phyloP scores from a whole-genome alignment of 2,888 invertebrate species.

The Andricus curvator region DNA sequence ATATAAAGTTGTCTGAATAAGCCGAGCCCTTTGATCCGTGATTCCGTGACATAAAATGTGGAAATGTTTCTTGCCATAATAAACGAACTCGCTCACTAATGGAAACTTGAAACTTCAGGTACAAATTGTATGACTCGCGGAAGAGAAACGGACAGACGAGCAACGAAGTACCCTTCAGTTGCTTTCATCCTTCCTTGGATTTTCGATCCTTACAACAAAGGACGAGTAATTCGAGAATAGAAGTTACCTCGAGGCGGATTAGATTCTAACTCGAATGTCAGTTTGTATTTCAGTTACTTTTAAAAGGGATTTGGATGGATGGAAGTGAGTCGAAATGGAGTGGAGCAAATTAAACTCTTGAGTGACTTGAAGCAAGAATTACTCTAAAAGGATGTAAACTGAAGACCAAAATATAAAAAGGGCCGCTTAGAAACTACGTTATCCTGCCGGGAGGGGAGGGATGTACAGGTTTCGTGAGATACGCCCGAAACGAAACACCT shows the following conservation, averaged over 20 bases:
- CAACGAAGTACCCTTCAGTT: conserved; percentile 61
- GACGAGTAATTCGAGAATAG: conserved; percentile 57
- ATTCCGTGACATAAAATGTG: conserved; percentile 11
- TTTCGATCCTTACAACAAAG: conserved; percentile 57
- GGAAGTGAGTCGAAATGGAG: not conserved
- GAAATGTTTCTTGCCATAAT: conserved; percentile 17
- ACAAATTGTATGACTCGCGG: conserved; percentile 60
- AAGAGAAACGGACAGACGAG: conserved; percentile 57
- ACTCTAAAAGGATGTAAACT: not conserved
- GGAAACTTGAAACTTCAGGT: conserved; percentile 68
- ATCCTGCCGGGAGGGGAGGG: too few relatives aligned
- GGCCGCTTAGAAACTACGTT: too few relatives aligned
- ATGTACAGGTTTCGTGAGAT: too few relatives aligned
- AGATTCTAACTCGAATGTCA: conserved; percentile 60
- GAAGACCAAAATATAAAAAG: not conserved
- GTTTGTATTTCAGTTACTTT: conserved; percentile 29
- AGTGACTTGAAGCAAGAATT: not conserved
- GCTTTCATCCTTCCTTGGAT: conserved; percentile 57
- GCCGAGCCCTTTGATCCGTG: not conserved
- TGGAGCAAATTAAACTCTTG: not conserved
- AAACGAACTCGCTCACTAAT: conserved; percentile 56
- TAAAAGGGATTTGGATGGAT: not conserved
- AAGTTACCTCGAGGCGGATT: conserved; percentile 59
- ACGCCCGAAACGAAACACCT: too few relatives aligned
- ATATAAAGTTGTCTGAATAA: not conserved